phyloP scores from a whole-genome alignment of 2,888 invertebrate genomes.

The Xestobium rufovillosum region DNA sequence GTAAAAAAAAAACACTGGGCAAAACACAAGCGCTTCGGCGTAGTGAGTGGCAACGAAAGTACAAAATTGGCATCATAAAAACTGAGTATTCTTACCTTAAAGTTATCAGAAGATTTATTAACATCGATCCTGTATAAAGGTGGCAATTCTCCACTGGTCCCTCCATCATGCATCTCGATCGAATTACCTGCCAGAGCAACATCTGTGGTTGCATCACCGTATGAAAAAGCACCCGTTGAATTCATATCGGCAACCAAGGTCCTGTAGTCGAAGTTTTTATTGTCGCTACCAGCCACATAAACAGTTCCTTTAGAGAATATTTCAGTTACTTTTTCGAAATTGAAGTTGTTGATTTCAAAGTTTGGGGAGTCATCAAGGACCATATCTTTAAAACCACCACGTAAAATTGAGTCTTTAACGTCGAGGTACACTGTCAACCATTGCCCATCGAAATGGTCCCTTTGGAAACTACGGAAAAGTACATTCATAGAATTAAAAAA shows the following conservation, averaged over 20 bases:
- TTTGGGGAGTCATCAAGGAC: constrained; percentile 48
- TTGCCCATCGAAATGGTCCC: constrained; percentile 53
- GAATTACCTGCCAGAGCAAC: constrained; percentile 33
- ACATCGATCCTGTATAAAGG: constrained; percentile 35
- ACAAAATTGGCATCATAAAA: too few species aligned
- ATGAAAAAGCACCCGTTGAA: constrained; percentile 32
- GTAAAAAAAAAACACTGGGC: constrained; percentile 20
- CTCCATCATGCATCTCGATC: constrained; percentile 31
- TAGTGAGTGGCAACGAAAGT: too few species aligned
- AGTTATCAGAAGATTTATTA: constrained; percentile 34
- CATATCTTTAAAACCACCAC: constrained; percentile 46
- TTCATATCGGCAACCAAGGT: constrained; percentile 33
- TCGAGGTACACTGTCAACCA: constrained; percentile 58
- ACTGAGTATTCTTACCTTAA: constrained; percentile 29
- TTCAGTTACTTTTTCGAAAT: constrained; percentile 46
- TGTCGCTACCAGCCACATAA: constrained; percentile 46
- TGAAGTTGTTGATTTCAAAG: constrained; percentile 44
- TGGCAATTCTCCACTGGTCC: constrained; percentile 27
- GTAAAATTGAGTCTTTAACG: constrained; percentile 41
- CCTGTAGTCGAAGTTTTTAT: constrained; percentile 36
- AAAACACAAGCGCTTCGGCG: too few species aligned
- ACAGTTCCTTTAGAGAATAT: constrained; percentile 47
- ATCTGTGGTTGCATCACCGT: constrained; percentile 35
- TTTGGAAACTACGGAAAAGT: too few species aligned
- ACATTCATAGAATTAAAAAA: too few species aligned